Conservation (phyloP, 2,797 vertebrate species). For the Threskiornis aethiopicus region DNA sequence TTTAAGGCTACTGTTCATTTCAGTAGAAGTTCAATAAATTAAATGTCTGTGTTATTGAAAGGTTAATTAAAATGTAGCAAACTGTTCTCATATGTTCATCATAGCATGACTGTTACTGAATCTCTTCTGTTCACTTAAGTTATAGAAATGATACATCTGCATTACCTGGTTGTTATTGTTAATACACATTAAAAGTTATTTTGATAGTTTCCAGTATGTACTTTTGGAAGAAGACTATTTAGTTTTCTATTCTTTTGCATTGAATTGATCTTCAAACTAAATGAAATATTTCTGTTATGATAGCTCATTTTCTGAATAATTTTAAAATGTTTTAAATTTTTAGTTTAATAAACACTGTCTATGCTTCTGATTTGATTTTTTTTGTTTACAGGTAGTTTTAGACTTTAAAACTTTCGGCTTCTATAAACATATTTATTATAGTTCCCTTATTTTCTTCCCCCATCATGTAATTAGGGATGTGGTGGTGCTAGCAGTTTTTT, state of each 20-base stretch:
- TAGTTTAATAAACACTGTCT: neutral
- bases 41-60: neutral
- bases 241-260: neutral
- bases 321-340: neutral
- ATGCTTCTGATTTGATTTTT: neutral
- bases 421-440: neutral
- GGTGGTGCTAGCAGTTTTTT: neutral
- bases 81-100: neutral
- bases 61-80: conserved; percentile 23
- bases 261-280: neutral
- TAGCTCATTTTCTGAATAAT: neutral
- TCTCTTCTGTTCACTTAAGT: neutral
- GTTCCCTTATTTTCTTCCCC: neutral
- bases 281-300: neutral
- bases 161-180: neutral
- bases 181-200: neutral
- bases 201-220: neutral
- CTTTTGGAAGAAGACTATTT: neutral
- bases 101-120: neutral
- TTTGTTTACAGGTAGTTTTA: neutral
- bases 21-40: neutral
- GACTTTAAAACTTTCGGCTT: neutral
- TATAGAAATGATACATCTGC: neutral
- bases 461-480: neutral
- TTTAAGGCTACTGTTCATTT: neutral